A percentile compares a stretch with the other conserved stretches of the same genome.
Conservation (phyloP, 1,140 invertebrate species). For the Drosophila burlai region DNA sequence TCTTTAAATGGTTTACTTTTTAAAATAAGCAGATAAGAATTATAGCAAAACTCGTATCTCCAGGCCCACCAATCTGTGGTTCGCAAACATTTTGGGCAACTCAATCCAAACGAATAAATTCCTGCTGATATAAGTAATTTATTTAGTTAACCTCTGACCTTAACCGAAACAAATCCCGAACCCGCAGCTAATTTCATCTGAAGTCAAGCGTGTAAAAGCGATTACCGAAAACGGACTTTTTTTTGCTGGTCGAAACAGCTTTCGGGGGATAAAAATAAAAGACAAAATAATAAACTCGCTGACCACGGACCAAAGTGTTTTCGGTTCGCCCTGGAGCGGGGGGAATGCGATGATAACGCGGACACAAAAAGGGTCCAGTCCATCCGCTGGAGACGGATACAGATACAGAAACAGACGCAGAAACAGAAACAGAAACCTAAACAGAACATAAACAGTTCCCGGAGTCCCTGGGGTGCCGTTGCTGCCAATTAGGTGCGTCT, state of each 20-base stretch:
- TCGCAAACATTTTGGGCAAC: neutral
- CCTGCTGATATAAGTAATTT: constrained; percentile 51
- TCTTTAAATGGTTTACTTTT: neutral
- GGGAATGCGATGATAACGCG: constrained; percentile 83
- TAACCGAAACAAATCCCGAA: constrained; percentile 39
- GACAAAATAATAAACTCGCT: constrained; percentile 82
- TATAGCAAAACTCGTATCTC: neutral
- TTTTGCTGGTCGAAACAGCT: constrained; percentile 56
- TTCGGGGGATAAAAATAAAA: constrained; percentile 66
- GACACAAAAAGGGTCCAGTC: constrained; percentile 57
- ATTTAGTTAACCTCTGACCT: constrained; percentile 31
- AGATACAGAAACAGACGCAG: constrained; percentile 2
- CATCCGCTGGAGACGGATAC: constrained; percentile 18
- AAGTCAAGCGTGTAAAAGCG: constrained; percentile 79
- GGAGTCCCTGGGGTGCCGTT: constrained; percentile 78
- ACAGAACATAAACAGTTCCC: constrained; percentile 26
- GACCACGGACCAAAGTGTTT: constrained; percentile 65
- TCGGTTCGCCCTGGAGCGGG: constrained; percentile 53
- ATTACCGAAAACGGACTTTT: constrained; percentile 59
- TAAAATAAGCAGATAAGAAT: neutral
- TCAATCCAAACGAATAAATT: constrained; percentile 17
- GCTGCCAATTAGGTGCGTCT: constrained; percentile 84
- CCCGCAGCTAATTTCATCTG: constrained; percentile 73
- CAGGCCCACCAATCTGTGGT: neutral
- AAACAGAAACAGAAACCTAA: constrained; percentile 25